A percentile compares a stretch with the other conserved stretches of the same genome.
Conservation (phyloP, 2,113 vertebrate species). For the Daubentonia madagascariensis region DNA sequence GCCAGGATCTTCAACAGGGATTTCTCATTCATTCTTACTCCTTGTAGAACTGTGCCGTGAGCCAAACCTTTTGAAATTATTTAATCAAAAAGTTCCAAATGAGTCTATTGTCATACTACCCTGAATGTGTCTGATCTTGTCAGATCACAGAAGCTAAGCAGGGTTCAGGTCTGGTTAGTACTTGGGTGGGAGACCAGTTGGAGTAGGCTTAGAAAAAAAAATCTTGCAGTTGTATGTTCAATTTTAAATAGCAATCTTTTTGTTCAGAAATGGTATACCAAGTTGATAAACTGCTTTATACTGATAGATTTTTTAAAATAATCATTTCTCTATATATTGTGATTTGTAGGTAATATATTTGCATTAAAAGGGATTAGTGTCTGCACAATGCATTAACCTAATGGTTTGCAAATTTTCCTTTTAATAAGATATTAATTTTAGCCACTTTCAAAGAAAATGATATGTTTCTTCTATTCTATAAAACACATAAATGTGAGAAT, state of each 20-base stretch:
- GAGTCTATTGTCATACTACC: neutral
- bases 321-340: neutral
- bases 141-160: neutral
- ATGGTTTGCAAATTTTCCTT: neutral
- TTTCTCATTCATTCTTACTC: neutral
- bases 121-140: neutral
- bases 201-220: neutral
- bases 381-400: neutral
- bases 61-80: neutral
- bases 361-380: neutral
- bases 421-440: neutral
- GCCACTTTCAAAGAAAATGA: neutral
- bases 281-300: neutral
- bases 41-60: neutral
- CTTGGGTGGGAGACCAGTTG: neutral
- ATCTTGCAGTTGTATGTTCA: neutral
- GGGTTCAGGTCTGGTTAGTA: neutral
- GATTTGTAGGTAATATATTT: neutral
- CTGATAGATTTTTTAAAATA: neutral
- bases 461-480: neutral
- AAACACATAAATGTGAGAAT: neutral
- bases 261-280: neutral
- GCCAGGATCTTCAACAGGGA: rapidly evolving
- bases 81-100: neutral
- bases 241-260: neutral